These are phyloP conservation scores for Sterrhoptilus dennistouni DNA, from an alignment of 2,113 vertebrate genomes.

Conservation along the genomic window DNA sequence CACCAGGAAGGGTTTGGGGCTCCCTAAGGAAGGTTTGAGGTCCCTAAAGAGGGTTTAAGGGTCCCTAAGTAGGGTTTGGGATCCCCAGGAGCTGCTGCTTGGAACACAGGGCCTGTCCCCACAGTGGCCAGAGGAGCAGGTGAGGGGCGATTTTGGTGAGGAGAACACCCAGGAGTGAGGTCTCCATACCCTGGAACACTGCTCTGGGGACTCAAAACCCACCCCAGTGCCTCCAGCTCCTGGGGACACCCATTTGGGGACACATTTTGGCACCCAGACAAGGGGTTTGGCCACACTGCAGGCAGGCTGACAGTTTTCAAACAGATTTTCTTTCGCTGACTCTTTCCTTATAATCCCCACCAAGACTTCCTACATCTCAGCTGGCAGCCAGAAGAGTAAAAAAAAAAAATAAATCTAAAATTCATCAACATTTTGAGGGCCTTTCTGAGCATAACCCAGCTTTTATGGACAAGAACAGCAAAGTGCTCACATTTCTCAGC, in stretches of 20 bases:
- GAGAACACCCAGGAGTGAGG: rapidly evolving
- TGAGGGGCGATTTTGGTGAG: rapidly evolving
- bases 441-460: rapidly evolving
- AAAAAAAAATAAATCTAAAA: not conserved
- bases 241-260: rapidly evolving
- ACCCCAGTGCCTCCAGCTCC: not conserved
- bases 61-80: too few relatives aligned
- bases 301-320: rapidly evolving
- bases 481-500: rapidly evolving
- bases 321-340: not conserved
- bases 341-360: rapidly evolving
- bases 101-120: rapidly evolving
- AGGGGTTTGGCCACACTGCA: rapidly evolving
- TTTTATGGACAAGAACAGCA: rapidly evolving
- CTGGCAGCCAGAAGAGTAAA: rapidly evolving
- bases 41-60: too few relatives aligned
- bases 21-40: not conserved
- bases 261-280: not conserved
- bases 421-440: rapidly evolving
- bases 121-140: rapidly evolving
- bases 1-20: too few relatives aligned
- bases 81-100: too few relatives aligned
- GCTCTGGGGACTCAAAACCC: not conserved
- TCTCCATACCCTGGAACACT: rapidly evolving
- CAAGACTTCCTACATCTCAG: rapidly evolving